Base-by-base conservation (phyloP, 2,113 vertebrate species). In the Ellobius talpinus region DNA sequence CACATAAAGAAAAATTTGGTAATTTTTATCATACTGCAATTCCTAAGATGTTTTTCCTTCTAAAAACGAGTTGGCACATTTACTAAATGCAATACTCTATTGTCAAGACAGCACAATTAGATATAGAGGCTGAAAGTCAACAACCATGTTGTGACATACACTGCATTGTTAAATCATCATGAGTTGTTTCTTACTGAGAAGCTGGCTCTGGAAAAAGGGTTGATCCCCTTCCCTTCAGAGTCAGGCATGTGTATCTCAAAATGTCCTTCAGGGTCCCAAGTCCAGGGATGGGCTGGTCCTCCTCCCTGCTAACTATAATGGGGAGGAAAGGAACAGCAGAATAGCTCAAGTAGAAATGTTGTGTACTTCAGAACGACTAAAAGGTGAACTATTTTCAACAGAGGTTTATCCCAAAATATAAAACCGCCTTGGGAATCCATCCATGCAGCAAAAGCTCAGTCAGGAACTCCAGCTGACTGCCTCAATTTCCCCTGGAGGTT, bases 11-110 rank as follows among this genome's bases (percentile, higher is more conserved):
- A 95, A 95, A 96, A 52, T 7, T 45, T 47, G 47, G 24, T 79
- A 89, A 89, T 81, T 81, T 63, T 36, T 47, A 95, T 91, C 90
- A 81, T 50, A 88, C n/a, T 74, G 26, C 65, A 77, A 97, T 82
- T 89, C 14, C 73, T 63, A 79, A 13, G 81, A 81, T 65, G 31
- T 45, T 73, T 78, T 87, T 61, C 29, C 4, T 95, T 89, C 47
- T 88, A 74, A 88, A 85, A 90, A 68, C 5, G 63, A 94, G 88
- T 24, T 66, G 26, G 63, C 26, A 94, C 39, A 86, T 33, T 21
- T 2, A 72, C 92, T 73, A 94, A 93, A 55, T 11, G 11, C 26
- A 89, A 89, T 81, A 86, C 31, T 78, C 66, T 77, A 92, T 11
- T 93, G 70, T 90, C 47, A 86, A 90, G 33, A 39, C 36, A 92